Evolutionary conservation across 2,113 vertebrate species (phyloP).

Genomic region (Rousettus leschenaultii): DNA sequence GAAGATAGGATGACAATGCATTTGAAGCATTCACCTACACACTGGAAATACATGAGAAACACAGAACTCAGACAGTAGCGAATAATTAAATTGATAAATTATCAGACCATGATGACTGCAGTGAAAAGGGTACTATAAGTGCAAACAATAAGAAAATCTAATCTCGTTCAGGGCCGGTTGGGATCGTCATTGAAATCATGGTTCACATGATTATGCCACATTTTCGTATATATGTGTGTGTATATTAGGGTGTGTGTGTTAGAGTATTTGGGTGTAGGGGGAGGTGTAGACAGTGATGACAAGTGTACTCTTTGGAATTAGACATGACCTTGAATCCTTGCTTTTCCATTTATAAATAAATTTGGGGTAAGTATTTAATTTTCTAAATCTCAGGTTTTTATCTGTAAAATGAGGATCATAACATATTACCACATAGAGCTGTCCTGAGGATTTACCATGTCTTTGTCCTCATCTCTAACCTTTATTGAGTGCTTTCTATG

Average conservation of each 20-base stretch:
- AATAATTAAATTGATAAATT: background rate
- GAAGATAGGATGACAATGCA: background rate
- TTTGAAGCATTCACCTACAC: background rate
- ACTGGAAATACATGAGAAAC: background rate
- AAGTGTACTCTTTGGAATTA: background rate
- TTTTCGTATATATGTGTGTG: background rate
- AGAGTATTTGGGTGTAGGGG: too few species aligned
- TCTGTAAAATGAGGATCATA: background rate
- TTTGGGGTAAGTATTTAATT: background rate
- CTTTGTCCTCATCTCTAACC: background rate
- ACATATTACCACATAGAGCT: background rate
- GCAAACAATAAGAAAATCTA: background rate
- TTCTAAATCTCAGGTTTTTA: constrained; percentile 1
- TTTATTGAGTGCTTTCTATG: background rate
- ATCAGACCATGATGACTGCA: background rate
- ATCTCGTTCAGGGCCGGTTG: background rate
- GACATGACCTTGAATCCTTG: background rate
- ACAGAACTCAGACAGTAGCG: background rate
- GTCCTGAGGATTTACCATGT: background rate
- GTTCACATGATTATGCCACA: background rate
- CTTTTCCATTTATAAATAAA: background rate
- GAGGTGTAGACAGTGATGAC: background rate
- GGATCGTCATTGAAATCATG: background rate
- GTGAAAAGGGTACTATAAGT: background rate
- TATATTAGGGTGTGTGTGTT: background rate